These are phyloP conservation scores for Drosophila yooni DNA, from an alignment of 2,888 invertebrate species.

Conservation along the genomic window DNA sequence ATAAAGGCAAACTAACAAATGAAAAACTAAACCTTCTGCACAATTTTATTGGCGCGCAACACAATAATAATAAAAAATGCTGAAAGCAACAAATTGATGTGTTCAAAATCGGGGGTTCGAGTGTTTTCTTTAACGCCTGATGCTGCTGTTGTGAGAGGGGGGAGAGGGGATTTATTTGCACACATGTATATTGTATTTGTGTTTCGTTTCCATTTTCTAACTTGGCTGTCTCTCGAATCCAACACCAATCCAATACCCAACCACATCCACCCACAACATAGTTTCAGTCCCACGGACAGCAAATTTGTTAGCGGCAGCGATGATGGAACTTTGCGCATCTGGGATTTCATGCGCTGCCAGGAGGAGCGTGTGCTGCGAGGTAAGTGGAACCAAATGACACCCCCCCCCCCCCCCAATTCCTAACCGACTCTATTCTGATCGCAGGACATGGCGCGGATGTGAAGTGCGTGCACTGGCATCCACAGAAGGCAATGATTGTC, in stretches of 20 bases:
- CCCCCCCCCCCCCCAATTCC: constrained; percentile 4
- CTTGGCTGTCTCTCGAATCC: constrained; percentile 37
- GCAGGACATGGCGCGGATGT: constrained; percentile 98
- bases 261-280: constrained; percentile 82
- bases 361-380: constrained; percentile 97
- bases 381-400: constrained; percentile 81
- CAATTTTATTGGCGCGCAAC: constrained; percentile 66
- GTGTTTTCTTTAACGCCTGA: constrained; percentile 71
- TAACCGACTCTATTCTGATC: not conserved
- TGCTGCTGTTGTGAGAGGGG: constrained; percentile 24
- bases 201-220: constrained; percentile 56
- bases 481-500: constrained; percentile 97
- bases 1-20: constrained; percentile 47
- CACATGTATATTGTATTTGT: constrained; percentile 38
- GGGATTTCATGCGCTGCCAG: constrained; percentile 98
- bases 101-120: constrained; percentile 72
- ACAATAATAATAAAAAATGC: constrained; percentile 64
- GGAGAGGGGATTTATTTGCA: not conserved
- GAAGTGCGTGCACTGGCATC: constrained; percentile 99
- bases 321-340: constrained; percentile 98
- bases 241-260: constrained; percentile 17
- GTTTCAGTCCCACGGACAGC: constrained; percentile 99
- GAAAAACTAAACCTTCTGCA: constrained; percentile 42
- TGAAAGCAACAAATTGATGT: constrained; percentile 41
- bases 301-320: constrained; percentile 99